A percentile compares a stretch with the other conserved stretches of the same genome.
Conservation (phyloP, 2,797 vertebrate species). For the Ctenosaura bakeri region DNA sequence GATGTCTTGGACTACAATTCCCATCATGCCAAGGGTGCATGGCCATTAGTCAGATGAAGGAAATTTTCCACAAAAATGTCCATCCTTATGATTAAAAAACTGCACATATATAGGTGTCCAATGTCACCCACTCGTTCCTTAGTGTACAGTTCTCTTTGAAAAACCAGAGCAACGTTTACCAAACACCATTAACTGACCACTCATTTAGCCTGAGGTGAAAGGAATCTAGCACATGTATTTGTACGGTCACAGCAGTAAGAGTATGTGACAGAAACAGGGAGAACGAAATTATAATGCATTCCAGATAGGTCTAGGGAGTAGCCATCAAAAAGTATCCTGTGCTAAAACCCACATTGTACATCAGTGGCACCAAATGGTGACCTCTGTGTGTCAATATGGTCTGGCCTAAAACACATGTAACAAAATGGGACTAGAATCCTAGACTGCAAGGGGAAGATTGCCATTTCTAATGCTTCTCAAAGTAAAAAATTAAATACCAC, state of each 20-base stretch:
- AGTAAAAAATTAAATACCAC: neutral
- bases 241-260: neutral
- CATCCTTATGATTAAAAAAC: no score
- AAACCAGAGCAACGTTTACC: neutral
- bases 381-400: no score
- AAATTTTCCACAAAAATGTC: neutral
- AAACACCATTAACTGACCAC: neutral
- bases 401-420: no score
- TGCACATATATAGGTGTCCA: neutral
- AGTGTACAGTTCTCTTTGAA: neutral
- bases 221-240: neutral
- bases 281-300: neutral
- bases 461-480: no score
- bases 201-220: neutral
- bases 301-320: neutral
- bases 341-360: neutral
- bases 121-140: neutral
- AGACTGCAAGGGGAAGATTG: no score
- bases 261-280: neutral
- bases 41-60: neutral
- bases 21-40: neutral
- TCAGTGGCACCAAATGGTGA: neutral
- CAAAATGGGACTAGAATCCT: no score
- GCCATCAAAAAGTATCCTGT: no score
- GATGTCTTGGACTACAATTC: neutral